Evolutionary conservation across 2,888 invertebrate genomes (phyloP).

Genomic region (Griposia aprilina): DNA sequence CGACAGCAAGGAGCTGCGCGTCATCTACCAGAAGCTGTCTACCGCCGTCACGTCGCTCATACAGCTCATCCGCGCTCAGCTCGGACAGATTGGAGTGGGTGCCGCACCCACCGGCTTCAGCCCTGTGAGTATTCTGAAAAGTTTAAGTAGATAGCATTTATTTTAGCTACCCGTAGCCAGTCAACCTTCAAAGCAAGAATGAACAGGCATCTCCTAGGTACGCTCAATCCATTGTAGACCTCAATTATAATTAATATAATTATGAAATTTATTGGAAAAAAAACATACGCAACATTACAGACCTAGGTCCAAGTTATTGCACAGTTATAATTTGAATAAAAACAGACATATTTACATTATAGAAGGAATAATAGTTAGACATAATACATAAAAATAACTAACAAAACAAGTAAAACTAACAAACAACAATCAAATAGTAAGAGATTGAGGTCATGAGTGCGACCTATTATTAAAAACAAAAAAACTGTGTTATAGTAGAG

Average conservation of each 20-base stretch:
- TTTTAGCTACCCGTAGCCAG: background rate
- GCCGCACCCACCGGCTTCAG: slow-evolving; percentile 67
- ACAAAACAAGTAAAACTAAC: no score
- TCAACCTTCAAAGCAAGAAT: background rate
- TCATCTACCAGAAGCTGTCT: slow-evolving; percentile 90
- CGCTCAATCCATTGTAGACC: background rate
- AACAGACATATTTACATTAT: no score
- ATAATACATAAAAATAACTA: no score
- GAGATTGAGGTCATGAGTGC: background rate
- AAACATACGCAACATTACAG: no score
- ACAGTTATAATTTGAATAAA: no score
- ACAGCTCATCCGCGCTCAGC: slow-evolving; percentile 82
- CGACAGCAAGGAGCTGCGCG: slow-evolving; percentile 91
- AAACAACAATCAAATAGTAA: no score
- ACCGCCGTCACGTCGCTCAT: slow-evolving; percentile 91
- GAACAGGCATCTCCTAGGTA: background rate
- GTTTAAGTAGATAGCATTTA: background rate
- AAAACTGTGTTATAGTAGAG: background rate
- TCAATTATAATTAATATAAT: no score
- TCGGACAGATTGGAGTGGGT: slow-evolving; percentile 77
- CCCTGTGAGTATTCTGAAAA: slow-evolving; percentile 73
- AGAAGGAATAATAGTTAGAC: no score
- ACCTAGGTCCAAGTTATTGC: no score
- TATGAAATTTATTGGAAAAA: no score
- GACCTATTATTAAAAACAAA: no score